A percentile compares a stretch with the other conserved stretches of the same genome.
These are phyloP conservation scores for Hydrolagus colliei DNA, from an alignment of 2,797 vertebrate genomes.

Conservation along the genomic window DNA sequence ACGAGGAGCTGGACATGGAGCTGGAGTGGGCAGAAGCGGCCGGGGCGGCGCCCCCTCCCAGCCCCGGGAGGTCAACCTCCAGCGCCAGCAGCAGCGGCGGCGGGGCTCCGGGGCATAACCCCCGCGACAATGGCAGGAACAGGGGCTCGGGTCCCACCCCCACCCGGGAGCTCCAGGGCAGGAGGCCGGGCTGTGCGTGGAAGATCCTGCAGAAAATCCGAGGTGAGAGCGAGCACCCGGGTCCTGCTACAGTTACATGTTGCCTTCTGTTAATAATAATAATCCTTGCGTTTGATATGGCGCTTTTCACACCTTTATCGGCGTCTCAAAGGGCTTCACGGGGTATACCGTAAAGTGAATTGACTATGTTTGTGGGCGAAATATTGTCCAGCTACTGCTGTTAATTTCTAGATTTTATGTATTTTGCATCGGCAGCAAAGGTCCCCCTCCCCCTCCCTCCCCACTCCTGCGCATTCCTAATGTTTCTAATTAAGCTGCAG, in stretches of 20 bases:
- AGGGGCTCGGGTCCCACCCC: conserved; percentile 57
- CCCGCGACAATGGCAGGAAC: conserved; percentile 50
- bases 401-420: conserved; percentile 39
- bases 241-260: not conserved
- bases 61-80: conserved; percentile 10
- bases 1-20: conserved; percentile 75
- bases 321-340: no score
- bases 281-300: not conserved
- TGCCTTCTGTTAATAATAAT: conserved; percentile 21
- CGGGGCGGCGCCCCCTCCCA: conserved; percentile 44
- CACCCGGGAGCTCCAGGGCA: conserved; percentile 44
- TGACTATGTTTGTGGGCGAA: no score
- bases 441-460: conserved; percentile 42
- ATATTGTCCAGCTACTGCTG: conserved; percentile 42
- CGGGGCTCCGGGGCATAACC: conserved; percentile 39
- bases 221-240: conserved; percentile 53
- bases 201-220: conserved; percentile 73
- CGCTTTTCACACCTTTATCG: no score
- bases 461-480: conserved; percentile 1
- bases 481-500: no score
- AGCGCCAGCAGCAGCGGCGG: conserved; percentile 52
- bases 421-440: conserved; percentile 37
- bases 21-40: conserved; percentile 79
- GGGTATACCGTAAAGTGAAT: no score
- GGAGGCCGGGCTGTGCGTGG: conserved; percentile 59